Base-by-base conservation (phyloP, 2,113 vertebrate genomes). In the Anguilla rostrata region DNA sequence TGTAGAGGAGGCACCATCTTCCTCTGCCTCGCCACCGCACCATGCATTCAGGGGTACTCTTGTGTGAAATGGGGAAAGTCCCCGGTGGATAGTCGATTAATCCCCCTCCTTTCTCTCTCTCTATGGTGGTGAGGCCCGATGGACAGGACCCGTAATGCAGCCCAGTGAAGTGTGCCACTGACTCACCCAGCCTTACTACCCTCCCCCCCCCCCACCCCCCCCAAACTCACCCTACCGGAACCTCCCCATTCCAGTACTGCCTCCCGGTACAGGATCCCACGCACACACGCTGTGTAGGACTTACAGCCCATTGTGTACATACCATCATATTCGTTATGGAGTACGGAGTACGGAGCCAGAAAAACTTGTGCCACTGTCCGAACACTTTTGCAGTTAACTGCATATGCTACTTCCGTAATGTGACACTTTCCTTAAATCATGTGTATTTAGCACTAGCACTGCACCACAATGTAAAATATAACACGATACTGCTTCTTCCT, bases 41-140 rank as follows among this genome's bases (percentile, higher is more conserved):
- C 71, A 26, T 34, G 71, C 71, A 75, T 75, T 75, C 20, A 75
- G 71, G 71, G 71, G 71, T 75, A 75, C 34, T 75, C 71, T 75
- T 2, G 26, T 75, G 71, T 75, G 71, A 75, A 75, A 75, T 75
- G 26, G 71, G 71, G 71, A 34, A 75, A 75, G 71, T 9, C 71
- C 71, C n/a, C 71, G 1, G 4, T n/a, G 71, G 26, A 34, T 75
- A 29, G 71, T 3, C n/a, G n/a, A 34, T 26, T 11, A 75, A 75
- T 75, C 71, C 71, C 71, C n/a, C 8, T 75, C n/a, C n/a, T 75
- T 75, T 75, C n/a, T 34, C 5, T 34, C 71, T 12, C 5, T 75
- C 26, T 75, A n/a, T 9, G 71, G 9, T 14, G 7, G 26, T 29
- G 26, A 75, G 71, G 71, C 71, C n/a, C 26, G 9, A 2, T 12